Conservation (phyloP, 2,113 vertebrate species). For the Caloenas nicobarica region DNA sequence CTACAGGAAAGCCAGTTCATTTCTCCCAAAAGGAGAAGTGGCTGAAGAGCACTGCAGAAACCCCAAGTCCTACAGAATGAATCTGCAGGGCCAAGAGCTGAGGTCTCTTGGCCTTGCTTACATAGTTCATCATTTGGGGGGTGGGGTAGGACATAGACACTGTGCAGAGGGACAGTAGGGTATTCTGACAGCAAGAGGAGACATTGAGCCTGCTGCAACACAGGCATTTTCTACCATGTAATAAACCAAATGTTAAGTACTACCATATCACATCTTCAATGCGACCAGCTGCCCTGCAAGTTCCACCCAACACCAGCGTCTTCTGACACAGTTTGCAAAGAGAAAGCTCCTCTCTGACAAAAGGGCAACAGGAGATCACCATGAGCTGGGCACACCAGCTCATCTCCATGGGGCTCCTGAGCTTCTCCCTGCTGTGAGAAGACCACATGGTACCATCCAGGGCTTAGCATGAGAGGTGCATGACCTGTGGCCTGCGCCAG, state of each 20-base stretch:
- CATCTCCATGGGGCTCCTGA: not conserved
- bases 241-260: not conserved
- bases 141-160: not conserved
- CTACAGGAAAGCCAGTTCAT: not conserved
- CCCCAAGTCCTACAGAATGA: not conserved
- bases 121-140: not conserved
- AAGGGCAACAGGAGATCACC: not conserved
- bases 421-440: not conserved
- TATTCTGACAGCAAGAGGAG: not conserved
- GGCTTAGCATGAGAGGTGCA: not conserved
- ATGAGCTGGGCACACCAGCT: not conserved
- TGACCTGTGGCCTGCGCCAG: not conserved
- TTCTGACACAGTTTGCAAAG: not conserved
- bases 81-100: not conserved
- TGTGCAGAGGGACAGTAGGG: accelerated
- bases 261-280: not conserved
- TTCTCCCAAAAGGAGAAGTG: not conserved
- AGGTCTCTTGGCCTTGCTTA: not conserved
- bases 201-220: accelerated
- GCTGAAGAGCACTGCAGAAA: not conserved
- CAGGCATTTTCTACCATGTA: not conserved
- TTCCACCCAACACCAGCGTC: not conserved
- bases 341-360: not conserved
- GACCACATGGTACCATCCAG: accelerated
- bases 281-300: not conserved